Conservation (phyloP, 2,113 vertebrate genomes). For the Tretioscincus oriximinensis region DNA sequence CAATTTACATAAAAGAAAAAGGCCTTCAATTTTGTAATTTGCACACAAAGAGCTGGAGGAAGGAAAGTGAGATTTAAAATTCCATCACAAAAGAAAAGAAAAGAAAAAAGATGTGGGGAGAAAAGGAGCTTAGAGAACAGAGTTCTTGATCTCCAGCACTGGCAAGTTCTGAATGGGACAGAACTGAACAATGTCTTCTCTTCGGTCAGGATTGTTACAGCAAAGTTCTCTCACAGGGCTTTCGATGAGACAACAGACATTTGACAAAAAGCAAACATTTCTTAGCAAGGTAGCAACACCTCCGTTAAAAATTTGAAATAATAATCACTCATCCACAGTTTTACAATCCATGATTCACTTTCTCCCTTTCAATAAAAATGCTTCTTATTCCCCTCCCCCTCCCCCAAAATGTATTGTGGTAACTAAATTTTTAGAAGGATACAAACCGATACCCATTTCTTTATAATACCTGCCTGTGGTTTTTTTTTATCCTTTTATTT, state of each 20-base stretch:
- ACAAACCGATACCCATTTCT: constrained; percentile 71
- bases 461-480: constrained; percentile 64
- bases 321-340: constrained; percentile 76
- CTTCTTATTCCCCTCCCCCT: constrained; percentile 65
- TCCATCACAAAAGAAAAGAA: constrained; percentile 67
- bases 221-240: not conserved
- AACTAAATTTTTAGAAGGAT: constrained; percentile 73
- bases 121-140: constrained; percentile 39
- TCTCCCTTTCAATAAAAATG: constrained; percentile 74
- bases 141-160: constrained; percentile 56
- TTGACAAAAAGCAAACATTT: constrained; percentile 36
- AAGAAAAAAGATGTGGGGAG: constrained; percentile 62
- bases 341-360: constrained; percentile 75
- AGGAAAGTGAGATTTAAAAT: constrained; percentile 57
- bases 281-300: constrained; percentile 53
- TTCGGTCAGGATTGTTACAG: constrained; percentile 25
- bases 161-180: constrained; percentile 47
- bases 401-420: constrained; percentile 54
- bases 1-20: constrained; percentile 86
- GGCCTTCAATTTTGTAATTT: constrained; percentile 78
- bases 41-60: constrained; percentile 67
- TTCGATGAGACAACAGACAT: constrained; percentile 37
- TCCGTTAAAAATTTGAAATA: constrained; percentile 72
- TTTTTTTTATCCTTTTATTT: constrained; percentile 46
- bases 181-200: constrained; percentile 40